phyloP scores from a whole-genome alignment of 2,888 invertebrate genomes.

The Coenonympha glycerion region DNA sequence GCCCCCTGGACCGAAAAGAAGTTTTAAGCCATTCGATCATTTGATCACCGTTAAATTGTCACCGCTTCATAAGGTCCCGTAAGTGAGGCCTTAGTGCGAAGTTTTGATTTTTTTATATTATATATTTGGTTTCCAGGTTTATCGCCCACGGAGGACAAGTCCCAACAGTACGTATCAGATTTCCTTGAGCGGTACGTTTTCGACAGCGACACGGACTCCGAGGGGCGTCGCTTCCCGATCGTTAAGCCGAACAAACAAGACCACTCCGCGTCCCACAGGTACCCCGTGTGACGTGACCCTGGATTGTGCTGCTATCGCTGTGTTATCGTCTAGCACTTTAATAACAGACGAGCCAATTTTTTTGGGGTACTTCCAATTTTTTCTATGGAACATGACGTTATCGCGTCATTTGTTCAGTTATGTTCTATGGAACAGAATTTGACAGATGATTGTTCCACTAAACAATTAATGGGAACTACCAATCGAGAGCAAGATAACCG shows the following conservation, averaged over 20 bases:
- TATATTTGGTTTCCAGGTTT: slow-evolving; percentile 37
- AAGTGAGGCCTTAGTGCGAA: too few species aligned
- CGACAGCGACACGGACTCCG: slow-evolving; percentile 79
- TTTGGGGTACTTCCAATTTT: too few species aligned
- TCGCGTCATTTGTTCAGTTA: too few species aligned
- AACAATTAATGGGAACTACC: too few species aligned
- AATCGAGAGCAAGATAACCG: too few species aligned
- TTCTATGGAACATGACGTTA: too few species aligned
- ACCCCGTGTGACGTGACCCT: background rate
- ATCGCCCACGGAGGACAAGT: slow-evolving; percentile 66
- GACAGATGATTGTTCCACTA: too few species aligned
- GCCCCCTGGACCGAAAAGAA: too few species aligned
- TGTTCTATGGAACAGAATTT: too few species aligned
- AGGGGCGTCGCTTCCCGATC: slow-evolving; percentile 70
- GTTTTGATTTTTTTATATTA: background rate
- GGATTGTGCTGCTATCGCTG: slow-evolving; percentile 1
- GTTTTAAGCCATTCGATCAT: too few species aligned
- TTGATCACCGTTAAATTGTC: too few species aligned
- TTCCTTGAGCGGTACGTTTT: slow-evolving; percentile 78
- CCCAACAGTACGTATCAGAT: slow-evolving; percentile 69
- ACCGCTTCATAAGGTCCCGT: too few species aligned
- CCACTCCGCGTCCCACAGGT: slow-evolving; percentile 9
- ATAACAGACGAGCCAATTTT: background rate
- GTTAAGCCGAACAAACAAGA: slow-evolving; percentile 54
- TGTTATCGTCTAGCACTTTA: background rate